Percentiles rank a stretch among this genome's conserved stretches.
These are phyloP conservation scores for Ammospiza nelsoni DNA, from an alignment of 2,113 vertebrate species.

Conservation along the genomic window DNA sequence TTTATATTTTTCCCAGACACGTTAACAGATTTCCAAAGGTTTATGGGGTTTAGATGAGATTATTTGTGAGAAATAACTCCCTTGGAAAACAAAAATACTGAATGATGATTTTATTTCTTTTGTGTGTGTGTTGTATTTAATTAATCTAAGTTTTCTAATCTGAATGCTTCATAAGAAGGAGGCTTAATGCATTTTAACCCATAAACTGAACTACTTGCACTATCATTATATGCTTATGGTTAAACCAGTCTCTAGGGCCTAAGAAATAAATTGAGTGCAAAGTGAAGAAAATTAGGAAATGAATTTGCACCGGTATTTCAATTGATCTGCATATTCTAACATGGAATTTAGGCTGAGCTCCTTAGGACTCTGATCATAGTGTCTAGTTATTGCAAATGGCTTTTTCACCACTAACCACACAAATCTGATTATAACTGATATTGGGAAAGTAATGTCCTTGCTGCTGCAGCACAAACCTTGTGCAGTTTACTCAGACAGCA, in stretches of 20 bases:
- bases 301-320: constrained; percentile 16
- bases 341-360: background rate
- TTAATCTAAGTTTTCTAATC: background rate
- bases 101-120: background rate
- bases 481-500: background rate
- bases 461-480: background rate
- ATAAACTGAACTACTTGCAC: background rate
- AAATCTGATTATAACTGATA: background rate
- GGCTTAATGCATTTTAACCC: constrained; percentile 6
- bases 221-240: constrained; percentile 26
- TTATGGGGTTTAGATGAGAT: background rate
- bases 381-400: background rate
- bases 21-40: background rate
- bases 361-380: background rate
- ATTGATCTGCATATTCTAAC: background rate
- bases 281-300: constrained; percentile 15
- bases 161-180: background rate
- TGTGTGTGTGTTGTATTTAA: background rate
- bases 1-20: background rate
- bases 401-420: background rate
- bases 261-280: constrained; percentile 33
- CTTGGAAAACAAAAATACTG: background rate
- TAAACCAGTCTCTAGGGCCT: background rate
- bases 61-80: background rate
- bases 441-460: background rate